Percentiles rank a stretch among this genome's conserved stretches.
These are phyloP conservation scores for Drosophila kuntzei DNA, from an alignment of 2,888 invertebrate species.

Conservation along the genomic window DNA sequence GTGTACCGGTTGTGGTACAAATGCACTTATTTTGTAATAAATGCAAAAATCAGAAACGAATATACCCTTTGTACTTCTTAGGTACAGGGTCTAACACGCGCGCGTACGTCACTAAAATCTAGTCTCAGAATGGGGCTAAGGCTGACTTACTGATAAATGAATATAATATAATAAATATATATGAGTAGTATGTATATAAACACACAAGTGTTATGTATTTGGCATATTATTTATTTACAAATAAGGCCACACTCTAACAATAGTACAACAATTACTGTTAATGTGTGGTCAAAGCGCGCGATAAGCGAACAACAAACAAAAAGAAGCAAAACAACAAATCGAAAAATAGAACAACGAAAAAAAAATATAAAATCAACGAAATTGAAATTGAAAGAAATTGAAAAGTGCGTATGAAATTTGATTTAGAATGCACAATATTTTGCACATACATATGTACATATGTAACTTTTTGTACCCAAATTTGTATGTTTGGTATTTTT, in stretches of 20 bases:
- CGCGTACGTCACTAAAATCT: conserved; percentile 7
- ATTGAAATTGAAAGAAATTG: background rate
- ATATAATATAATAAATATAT: background rate
- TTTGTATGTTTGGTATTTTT: conserved; percentile 12
- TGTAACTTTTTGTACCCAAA: background rate
- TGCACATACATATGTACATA: conserved; percentile 4
- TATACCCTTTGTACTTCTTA: background rate
- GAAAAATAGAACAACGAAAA: conserved; percentile 26
- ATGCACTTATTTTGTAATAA: background rate
- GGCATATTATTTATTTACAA: conserved; percentile 14
- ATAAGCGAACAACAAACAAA: conserved; percentile 31
- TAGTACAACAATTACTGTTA: conserved; percentile 1
- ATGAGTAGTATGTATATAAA: background rate
- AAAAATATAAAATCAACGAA: background rate
- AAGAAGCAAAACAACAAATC: conserved; percentile 26
- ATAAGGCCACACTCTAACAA: conserved; percentile 30
- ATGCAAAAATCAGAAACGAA: too few relatives aligned
- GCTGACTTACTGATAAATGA: conserved; percentile 35
- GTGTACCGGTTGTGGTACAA: background rate
- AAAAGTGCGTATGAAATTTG: conserved; percentile 15
- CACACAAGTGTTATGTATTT: conserved; percentile 11
- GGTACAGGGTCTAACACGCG: background rate
- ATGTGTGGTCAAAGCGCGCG: conserved; percentile 9
- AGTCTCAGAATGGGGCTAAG: conserved; percentile 18
- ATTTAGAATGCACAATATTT: background rate